Conservation (phyloP, 2,113 vertebrate species). For the Columba livia region DNA sequence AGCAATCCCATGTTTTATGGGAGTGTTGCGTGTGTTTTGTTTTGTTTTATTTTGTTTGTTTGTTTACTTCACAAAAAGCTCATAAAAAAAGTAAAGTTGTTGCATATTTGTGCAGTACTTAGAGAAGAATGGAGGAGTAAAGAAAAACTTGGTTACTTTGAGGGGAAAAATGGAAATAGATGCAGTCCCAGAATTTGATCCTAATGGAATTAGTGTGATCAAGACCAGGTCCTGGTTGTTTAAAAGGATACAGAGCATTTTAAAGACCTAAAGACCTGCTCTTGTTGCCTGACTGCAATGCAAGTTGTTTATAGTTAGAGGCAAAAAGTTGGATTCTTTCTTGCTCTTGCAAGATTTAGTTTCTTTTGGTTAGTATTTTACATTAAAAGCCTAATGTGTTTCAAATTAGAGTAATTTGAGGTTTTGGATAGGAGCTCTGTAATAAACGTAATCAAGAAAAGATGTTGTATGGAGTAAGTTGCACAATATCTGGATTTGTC, state of each 20-base stretch:
- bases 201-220: conserved; percentile 9
- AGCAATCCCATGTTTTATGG: not conserved
- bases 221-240: not conserved
- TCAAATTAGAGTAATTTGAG: conserved; percentile 46
- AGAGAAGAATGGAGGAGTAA: not conserved
- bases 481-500: not conserved
- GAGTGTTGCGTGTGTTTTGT: not conserved
- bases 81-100: not conserved
- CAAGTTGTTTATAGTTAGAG: conserved; percentile 18
- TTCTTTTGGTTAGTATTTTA: conserved; percentile 16
- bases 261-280: not conserved
- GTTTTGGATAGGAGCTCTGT: conserved; percentile 22
- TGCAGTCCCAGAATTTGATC: not conserved
- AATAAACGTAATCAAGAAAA: conserved; percentile 57
- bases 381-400: conserved; percentile 27
- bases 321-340: not conserved
- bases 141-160: not conserved
- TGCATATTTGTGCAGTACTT: not conserved
- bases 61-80: not conserved
- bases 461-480: not conserved
- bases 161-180: not conserved
- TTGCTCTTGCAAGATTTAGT: conserved; percentile 9
- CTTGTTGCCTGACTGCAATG: not conserved
- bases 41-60: not conserved
- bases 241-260: not conserved